Evolutionary conservation across 2,113 vertebrate species (phyloP).

Genomic region (Eira barbara): DNA sequence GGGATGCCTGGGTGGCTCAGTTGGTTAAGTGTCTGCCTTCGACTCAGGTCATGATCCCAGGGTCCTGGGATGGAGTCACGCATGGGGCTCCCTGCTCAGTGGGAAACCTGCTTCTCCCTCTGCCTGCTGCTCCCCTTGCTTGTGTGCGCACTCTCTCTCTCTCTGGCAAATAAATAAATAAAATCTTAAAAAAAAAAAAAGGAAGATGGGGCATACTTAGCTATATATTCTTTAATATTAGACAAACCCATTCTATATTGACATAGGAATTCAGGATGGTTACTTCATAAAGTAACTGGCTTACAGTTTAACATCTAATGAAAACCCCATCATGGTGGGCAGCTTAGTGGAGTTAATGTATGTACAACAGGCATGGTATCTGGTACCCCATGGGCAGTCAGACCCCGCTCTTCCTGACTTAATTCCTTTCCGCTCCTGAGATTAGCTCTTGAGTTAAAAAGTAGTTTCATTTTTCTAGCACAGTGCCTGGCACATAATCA

Average conservation of each 20-base stretch:
- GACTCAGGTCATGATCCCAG: too few species aligned
- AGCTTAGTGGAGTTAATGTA: not conserved
- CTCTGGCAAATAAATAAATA: too few species aligned
- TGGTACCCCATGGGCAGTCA: not conserved
- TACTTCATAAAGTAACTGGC: not conserved
- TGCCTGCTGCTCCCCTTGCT: too few species aligned
- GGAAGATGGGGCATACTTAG: not conserved
- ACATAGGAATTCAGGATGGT: not conserved
- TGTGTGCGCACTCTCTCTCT: too few species aligned
- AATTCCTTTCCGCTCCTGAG: not conserved
- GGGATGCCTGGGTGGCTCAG: too few species aligned
- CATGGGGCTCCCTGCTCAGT: too few species aligned
- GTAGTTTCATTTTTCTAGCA: not conserved
- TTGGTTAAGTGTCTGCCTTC: too few species aligned
- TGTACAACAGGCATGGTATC: not conserved
- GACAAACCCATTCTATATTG: not conserved
- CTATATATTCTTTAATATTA: not conserved
- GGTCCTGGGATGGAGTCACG: too few species aligned
- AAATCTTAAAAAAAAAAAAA: too few species aligned
- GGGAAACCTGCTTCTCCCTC: too few species aligned
- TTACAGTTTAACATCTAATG: not conserved
- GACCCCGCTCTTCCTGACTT: not conserved
- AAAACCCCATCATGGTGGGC: not conserved
- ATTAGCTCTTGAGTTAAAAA: not conserved
- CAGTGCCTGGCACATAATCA: not conserved